Base-by-base conservation (phyloP, 1,140 invertebrate species). In the Conus ventricosus region DNA sequence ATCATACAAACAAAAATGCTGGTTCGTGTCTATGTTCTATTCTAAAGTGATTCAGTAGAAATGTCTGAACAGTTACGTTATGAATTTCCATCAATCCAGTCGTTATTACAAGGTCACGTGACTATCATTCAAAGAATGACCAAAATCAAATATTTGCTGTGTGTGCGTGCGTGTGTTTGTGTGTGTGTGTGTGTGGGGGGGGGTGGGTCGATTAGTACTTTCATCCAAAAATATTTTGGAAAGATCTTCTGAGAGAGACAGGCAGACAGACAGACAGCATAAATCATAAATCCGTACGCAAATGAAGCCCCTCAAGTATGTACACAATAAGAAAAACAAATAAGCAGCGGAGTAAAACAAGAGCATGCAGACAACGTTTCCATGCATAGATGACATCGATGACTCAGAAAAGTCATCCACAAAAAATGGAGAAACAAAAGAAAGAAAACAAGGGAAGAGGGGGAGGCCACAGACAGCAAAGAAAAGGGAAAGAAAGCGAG, bases 401-500 rank as follows among this genome's bases (percentile, higher is more conserved):
- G 39, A 39, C 39, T 39, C 3, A 39, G 39, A 39, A 39, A 39
- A 39, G 39, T 39, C 3, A 39, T 39, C 39, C 39, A 39, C 39
- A 83, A 23, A 27, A 27, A 83, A 15, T 7, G 27, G 81, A 83
- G 51, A 83, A 27, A 83, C n/a, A 51, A 83, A 27, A 83, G 51
- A 57, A 7, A 57, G 55, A 57, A 2, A 83, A n/a, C 4, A 51
- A 57, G 55, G n/a, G 55, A 57, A 7, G 39, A 7, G n/a, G 55
- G 39, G 55, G 39, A n/a, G n/a, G 55, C 11, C 8, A 83, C 23
- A 83, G 81, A 83, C 23, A 83, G 81, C 2, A 10, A 83, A 27
- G 39, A 27, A 10, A n/a, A 6, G 81, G 39, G 81, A 83, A 27
- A 83, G 81, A 83, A 27, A 83, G 81, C 2, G 81, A 83, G 81